Evolutionary conservation across 2,797 vertebrate genomes (phyloP).

Genomic region (Hafferia zeledoni): DNA sequence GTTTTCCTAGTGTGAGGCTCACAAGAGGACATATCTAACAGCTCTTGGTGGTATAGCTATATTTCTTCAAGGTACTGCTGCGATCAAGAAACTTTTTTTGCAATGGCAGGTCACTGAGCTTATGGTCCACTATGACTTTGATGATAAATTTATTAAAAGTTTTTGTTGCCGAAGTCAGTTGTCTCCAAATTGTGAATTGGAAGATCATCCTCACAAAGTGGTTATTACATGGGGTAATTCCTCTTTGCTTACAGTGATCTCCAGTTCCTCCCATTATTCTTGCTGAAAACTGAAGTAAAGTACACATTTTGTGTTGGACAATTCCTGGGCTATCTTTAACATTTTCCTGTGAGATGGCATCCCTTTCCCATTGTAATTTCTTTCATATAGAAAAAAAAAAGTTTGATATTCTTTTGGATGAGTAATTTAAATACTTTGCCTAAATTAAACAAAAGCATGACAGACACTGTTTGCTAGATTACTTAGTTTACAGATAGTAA

Average conservation of each 20-base stretch:
- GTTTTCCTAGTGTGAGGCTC: background rate
- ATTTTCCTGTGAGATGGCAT: background rate
- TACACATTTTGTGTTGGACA: background rate
- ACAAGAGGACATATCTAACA: background rate
- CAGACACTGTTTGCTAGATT: slow-evolving; percentile 6
- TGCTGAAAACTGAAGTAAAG: background rate
- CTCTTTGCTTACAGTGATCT: background rate
- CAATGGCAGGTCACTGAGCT: background rate
- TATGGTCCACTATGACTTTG: background rate
- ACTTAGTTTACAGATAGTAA: slow-evolving; percentile 26
- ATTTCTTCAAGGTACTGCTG: background rate
- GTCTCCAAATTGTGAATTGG: background rate
- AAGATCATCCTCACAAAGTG: background rate
- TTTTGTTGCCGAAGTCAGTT: background rate
- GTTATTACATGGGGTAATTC: background rate
- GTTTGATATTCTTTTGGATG: background rate
- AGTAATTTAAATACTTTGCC: background rate
- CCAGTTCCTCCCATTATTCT: background rate
- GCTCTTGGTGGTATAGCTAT: background rate
- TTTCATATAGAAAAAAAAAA: background rate
- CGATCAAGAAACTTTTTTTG: background rate
- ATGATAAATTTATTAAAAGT: background rate
- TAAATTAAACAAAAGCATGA: background rate
- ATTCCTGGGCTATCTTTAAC: background rate
- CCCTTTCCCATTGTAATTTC: background rate